phyloP scores from a whole-genome alignment of 2,113 vertebrate genomes.

The Dasyprocta punctata region DNA sequence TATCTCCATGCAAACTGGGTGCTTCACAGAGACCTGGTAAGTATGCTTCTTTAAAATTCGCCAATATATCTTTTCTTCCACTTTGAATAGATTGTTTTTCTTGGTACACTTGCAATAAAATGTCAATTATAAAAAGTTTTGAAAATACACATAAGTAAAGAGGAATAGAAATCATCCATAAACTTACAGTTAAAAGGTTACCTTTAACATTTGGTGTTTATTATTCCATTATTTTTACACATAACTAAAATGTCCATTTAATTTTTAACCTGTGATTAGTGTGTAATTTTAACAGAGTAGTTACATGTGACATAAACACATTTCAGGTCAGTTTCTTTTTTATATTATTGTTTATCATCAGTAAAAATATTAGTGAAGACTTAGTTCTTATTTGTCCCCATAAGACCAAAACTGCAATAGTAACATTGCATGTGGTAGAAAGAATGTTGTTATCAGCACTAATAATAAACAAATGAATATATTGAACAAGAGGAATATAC shows the following conservation, averaged over 20 bases:
- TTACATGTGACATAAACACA: slow-evolving; percentile 13
- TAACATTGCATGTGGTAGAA: slow-evolving; percentile 74
- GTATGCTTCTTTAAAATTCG: slow-evolving; percentile 61
- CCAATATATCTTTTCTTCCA: neutral
- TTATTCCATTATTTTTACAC: neutral
- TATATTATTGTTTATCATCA: slow-evolving; percentile 77
- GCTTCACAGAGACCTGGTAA: slow-evolving; percentile 91
- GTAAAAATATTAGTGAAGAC: slow-evolving; percentile 68
- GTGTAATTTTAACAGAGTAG: slow-evolving; percentile 27
- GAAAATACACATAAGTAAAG: neutral
- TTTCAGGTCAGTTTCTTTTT: slow-evolving; percentile 77
- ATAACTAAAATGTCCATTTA: slow-evolving; percentile 3
- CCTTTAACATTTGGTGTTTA: neutral
- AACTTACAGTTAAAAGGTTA: neutral
- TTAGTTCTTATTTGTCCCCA: slow-evolving; percentile 72
- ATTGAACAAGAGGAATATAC: slow-evolving; percentile 31
- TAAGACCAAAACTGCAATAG: slow-evolving; percentile 76
- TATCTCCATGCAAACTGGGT: slow-evolving; percentile 93
- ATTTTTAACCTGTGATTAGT: slow-evolving; percentile 22
- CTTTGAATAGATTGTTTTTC: slow-evolving; percentile 40
- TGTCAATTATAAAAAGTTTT: slow-evolving; percentile 40
- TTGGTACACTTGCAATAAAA: slow-evolving; percentile 26
- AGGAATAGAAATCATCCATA: neutral
- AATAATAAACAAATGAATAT: slow-evolving; percentile 43
- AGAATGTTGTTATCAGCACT: slow-evolving; percentile 66